phyloP scores from a whole-genome alignment of 2,888 invertebrate genomes.

The Galeopsomyia nigrocyanea region DNA sequence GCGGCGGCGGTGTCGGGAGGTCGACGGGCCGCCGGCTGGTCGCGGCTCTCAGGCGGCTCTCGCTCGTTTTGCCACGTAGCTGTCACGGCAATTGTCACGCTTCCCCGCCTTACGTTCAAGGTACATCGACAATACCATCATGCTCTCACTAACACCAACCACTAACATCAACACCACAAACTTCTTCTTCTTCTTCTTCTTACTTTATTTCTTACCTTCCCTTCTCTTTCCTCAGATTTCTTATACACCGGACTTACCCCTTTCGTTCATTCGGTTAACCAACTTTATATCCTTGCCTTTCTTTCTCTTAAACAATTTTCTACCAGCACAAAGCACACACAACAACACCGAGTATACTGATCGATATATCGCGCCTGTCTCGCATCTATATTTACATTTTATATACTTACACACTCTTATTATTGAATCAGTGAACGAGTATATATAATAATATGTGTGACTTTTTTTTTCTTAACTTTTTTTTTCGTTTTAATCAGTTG shows the following conservation, averaged over 20 bases:
- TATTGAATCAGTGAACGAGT: no score
- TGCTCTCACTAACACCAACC: conserved; percentile 2
- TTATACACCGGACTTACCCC: no score
- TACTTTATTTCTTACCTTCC: conserved; percentile 16
- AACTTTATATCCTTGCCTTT: no score
- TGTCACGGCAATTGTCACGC: conserved; percentile 47
- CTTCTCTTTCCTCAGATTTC: neutral
- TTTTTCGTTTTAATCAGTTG: no score
- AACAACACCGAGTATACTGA: no score
- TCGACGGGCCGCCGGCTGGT: conserved; percentile 37
- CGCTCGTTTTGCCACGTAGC: conserved; percentile 46
- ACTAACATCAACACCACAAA: neutral
- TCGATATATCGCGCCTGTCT: neutral
- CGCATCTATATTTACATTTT: neutral
- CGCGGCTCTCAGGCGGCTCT: conserved; percentile 44
- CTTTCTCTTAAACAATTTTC: no score
- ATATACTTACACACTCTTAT: no score
- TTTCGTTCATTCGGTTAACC: no score
- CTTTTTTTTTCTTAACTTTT: no score
- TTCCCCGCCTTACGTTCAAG: conserved; percentile 47
- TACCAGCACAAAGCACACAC: no score
- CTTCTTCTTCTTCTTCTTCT: neutral
- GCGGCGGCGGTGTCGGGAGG: conserved; percentile 11
- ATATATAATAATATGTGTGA: no score
- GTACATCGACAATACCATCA: conserved; percentile 30